Base-by-base conservation (phyloP, 1,140 invertebrate genomes). In the Meloidogyne hapla region DNA sequence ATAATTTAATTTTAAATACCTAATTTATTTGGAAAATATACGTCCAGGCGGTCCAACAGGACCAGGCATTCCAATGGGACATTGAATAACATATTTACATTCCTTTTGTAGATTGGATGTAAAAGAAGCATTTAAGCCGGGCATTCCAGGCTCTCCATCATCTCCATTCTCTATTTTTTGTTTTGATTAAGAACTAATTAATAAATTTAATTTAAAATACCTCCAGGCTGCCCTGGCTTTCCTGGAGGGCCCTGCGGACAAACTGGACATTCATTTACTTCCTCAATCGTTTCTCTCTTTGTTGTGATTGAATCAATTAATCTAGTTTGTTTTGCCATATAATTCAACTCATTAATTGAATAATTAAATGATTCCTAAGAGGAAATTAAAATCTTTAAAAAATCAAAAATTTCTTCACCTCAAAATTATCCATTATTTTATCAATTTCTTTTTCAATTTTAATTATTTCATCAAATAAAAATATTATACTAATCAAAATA, bases 161-260 rank as follows among this genome's bases (percentile, higher is more conserved):
- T 18, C 5, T 18, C 45, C 45, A 48, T 48, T 15, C 45, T 48
- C 45, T 48, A 18, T 48, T 18, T 18, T 18, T 18, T 48, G 33
- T 33, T 33, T 33, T 33, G 33, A 33, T 48, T 18, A 18, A 3
- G 3, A 3, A 18, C 15, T 18, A 18, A 48, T 48, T 48, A 3
- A 3, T 18, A 18, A 48, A n/a, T n/a, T 48, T 48, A 48, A 48
- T 48, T 48, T 18, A 18, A 18, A 48, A 15, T 48, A 48, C 45
- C 45, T 10, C 65, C 65, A 67, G 65, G 65, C 21, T 38, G 13
- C 38, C 65, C 65, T 12, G 65, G 28, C 21, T 18, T 33, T 38
- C 65, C 65, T 26, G 65, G 26, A 67, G 28, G 28, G 6, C 65
- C 63, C 15, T n/a, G 28, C 9, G 65, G 65, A 67, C 64, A 66